Conservation (phyloP, 2,113 vertebrate genomes). For the Pleuronectes platessa region DNA sequence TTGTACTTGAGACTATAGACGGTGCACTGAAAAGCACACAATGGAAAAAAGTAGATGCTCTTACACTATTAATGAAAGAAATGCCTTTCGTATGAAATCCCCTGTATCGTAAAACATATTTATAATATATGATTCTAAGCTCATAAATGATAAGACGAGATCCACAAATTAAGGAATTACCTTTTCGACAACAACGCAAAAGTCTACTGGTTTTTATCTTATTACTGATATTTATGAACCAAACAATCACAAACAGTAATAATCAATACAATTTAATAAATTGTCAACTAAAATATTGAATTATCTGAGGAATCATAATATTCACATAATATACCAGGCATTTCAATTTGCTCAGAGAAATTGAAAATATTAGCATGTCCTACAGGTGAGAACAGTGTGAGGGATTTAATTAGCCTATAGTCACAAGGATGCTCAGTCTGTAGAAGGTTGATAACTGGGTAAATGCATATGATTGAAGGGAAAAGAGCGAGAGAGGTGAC, state of each 20-base stretch:
- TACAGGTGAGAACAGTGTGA: not conserved
- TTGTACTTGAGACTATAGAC: constrained; percentile 25
- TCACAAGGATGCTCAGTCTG: not conserved
- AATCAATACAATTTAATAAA: not conserved
- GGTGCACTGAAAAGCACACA: constrained; percentile 12
- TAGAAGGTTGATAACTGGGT: not conserved
- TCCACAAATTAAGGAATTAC: no score
- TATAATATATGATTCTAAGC: not conserved
- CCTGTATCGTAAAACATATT: not conserved
- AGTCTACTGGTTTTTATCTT: no score
- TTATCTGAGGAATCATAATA: no score
- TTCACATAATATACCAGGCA: no score
- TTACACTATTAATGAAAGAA: not conserved
- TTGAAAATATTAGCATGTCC: not conserved
- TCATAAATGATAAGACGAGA: not conserved
- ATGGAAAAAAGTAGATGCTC: not conserved
- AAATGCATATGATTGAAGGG: not conserved
- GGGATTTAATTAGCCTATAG: constrained; percentile 5
- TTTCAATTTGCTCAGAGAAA: not conserved
- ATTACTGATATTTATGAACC: no score
- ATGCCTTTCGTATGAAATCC: not conserved
- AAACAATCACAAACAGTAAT: not conserved
- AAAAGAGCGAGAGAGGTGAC: not conserved
- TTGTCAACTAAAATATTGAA: not conserved
- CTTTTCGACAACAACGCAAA: no score